Conservation (phyloP, 2,888 invertebrate genomes). For the Andrena fulva region DNA sequence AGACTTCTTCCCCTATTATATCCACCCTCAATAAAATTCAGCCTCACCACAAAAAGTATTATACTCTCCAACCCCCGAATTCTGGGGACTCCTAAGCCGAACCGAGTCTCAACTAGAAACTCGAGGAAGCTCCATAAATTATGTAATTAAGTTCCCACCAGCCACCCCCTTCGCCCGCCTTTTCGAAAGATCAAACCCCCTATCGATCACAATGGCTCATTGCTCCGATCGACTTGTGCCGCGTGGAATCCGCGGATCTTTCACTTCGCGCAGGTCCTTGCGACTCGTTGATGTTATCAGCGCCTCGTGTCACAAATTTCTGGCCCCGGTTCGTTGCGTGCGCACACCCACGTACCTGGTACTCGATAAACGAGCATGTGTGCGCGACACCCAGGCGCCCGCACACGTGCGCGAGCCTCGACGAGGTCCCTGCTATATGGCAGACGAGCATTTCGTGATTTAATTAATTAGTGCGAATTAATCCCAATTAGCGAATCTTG, state of each 20-base stretch:
- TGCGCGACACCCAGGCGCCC: background rate
- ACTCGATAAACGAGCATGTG: background rate
- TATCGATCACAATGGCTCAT: constrained; percentile 2
- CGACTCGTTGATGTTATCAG: constrained; percentile 52
- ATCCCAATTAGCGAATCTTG: constrained; percentile 81
- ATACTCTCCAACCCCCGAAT: no score
- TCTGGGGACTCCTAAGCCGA: no score
- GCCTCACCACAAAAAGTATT: no score
- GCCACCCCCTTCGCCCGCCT: no score
- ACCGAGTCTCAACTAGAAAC: no score
- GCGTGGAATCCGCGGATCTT: constrained; percentile 4
- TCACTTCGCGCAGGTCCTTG: constrained; percentile 16
- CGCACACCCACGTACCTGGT: constrained; percentile 16
- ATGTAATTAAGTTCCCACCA: no score
- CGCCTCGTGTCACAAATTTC: constrained; percentile 56
- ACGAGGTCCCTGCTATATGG: constrained; percentile 43
- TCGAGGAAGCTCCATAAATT: no score
- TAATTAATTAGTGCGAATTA: constrained; percentile 82
- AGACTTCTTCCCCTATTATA: no score
- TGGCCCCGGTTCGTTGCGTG: constrained; percentile 56
- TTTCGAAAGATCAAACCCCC: no score
- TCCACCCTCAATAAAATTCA: no score
- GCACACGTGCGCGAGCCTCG: background rate
- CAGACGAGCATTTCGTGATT: constrained; percentile 75
- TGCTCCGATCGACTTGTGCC: background rate